Conservation (phyloP, 2,113 vertebrate species). For the Mesocricetus auratus region DNA sequence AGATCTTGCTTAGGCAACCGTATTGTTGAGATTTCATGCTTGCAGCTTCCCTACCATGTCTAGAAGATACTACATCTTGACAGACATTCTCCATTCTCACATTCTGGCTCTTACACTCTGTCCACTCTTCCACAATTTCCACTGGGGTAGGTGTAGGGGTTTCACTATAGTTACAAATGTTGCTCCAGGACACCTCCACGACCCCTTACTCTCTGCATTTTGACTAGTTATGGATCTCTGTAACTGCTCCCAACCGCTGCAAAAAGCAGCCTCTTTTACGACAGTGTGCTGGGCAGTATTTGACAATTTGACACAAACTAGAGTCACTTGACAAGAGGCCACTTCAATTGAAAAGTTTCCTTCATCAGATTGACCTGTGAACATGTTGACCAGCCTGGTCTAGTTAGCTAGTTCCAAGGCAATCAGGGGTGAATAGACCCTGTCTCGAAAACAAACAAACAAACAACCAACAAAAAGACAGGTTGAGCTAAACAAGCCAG, state of each 20-base stretch:
- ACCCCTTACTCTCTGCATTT: neutral
- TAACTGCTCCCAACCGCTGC: neutral
- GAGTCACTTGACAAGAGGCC: neutral
- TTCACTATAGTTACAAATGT: neutral
- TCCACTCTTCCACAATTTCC: neutral
- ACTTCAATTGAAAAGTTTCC: neutral
- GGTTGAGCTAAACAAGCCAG: neutral
- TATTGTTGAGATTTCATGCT: neutral
- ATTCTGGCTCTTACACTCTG: neutral
- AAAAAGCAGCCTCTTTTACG: neutral
- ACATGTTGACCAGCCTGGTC: neutral
- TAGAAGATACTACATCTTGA: neutral
- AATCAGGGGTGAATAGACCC: neutral
- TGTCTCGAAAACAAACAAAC: neutral
- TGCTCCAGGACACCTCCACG: neutral
- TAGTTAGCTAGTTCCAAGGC: neutral
- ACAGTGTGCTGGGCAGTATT: neutral
- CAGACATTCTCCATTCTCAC: neutral
- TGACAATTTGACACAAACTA: neutral
- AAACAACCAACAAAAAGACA: too few relatives aligned
- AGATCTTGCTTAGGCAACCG: neutral
- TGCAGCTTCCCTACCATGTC: neutral
- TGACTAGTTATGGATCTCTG: neutral
- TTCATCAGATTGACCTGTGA: neutral
- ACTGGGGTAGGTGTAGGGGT: neutral